A percentile compares a stretch with the other conserved stretches of the same genome.
phyloP scores from a whole-genome alignment of 2,888 invertebrate genomes.

The Archaeoteleia sp. region DNA sequence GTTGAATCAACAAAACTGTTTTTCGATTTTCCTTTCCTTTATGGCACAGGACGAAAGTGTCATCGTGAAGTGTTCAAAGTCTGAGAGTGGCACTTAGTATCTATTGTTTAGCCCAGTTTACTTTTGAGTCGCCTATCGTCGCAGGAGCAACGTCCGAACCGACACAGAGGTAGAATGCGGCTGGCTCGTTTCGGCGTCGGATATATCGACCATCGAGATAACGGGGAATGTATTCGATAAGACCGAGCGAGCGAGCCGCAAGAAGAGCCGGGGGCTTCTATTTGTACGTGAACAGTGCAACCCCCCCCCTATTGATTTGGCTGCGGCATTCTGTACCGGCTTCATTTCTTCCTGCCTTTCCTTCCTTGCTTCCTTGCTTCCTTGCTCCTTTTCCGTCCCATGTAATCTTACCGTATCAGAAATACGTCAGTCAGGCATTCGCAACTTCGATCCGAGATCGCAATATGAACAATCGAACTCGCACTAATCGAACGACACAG shows the following conservation, averaged over 20 bases:
- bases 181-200: constrained; percentile 43
- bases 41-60: constrained; percentile 25
- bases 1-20: too few relatives aligned
- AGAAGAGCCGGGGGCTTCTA: constrained; percentile 44
- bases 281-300: constrained; percentile 53
- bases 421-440: constrained; percentile 36
- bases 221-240: constrained; percentile 59
- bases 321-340: constrained; percentile 71
- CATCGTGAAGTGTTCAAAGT: constrained; percentile 7
- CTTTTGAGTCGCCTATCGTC: constrained; percentile 17
- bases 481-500: too few relatives aligned
- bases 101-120: constrained; percentile 32
- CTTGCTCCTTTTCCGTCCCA: constrained; percentile 54
- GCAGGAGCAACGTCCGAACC: constrained; percentile 25
- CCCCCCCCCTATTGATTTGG: constrained; percentile 69
- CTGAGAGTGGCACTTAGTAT: constrained; percentile 14
- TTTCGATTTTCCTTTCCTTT: too few relatives aligned
- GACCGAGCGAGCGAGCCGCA: constrained; percentile 55
- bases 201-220: constrained; percentile 51
- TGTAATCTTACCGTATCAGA: constrained; percentile 54
- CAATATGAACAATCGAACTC: too few relatives aligned
- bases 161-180: constrained; percentile 26
- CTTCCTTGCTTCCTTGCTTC: constrained; percentile 24
- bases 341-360: constrained; percentile 42
- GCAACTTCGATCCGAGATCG: constrained; percentile 29